A percentile compares a stretch with the other conserved stretches of the same genome.
phyloP scores from a whole-genome alignment of 2,797 vertebrate species.

The Sebastiscus tertius region DNA sequence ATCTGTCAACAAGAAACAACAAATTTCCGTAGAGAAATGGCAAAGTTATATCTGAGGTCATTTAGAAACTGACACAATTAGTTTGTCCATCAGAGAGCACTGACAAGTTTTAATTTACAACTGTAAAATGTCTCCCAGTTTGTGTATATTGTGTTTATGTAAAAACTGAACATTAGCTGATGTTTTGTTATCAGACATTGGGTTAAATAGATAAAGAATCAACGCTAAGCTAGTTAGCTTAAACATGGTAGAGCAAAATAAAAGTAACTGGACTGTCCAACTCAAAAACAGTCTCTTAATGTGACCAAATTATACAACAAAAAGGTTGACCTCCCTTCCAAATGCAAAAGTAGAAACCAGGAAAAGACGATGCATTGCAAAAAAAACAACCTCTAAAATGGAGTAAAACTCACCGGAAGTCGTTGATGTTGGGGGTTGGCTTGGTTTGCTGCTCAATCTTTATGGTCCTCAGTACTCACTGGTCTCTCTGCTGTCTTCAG shows the following conservation, averaged over 20 bases:
- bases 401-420: background rate
- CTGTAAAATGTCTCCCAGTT: background rate
- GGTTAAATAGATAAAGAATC: background rate
- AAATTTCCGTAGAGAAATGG: background rate
- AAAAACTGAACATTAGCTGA: background rate
- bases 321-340: background rate
- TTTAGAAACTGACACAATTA: background rate
- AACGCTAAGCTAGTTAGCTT: background rate
- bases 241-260: background rate
- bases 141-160: background rate
- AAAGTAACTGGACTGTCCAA: background rate
- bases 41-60: background rate
- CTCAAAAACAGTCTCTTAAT: background rate
- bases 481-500: background rate
- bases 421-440: background rate
- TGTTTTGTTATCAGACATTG: background rate
- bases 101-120: background rate
- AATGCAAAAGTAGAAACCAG: background rate
- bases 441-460: background rate
- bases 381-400: background rate
- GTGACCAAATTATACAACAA: background rate
- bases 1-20: background rate
- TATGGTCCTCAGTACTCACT: background rate
- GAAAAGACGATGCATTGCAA: background rate
- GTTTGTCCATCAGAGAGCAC: background rate